These are phyloP conservation scores for Burhinus bistriatus DNA, from an alignment of 2,113 vertebrate species.

Conservation along the genomic window DNA sequence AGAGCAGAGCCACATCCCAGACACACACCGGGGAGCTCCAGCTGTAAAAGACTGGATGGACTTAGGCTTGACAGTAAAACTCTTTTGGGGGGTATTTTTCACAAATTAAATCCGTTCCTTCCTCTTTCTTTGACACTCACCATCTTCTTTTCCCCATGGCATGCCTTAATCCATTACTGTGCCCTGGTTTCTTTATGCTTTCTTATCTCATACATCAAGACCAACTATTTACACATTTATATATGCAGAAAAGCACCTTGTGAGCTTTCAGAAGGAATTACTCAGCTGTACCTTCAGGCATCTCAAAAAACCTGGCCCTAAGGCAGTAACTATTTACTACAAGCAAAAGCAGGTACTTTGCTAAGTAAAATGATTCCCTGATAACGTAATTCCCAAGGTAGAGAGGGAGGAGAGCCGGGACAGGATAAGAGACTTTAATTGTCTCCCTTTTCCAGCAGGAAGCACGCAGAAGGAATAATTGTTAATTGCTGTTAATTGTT, in stretches of 20 bases:
- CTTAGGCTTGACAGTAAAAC: neutral
- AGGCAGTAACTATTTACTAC: neutral
- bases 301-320: neutral
- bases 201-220: neutral
- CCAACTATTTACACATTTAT: neutral
- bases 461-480: conserved; percentile 25
- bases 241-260: neutral
- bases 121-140: neutral
- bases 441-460: conserved; percentile 45
- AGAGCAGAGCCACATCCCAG: neutral
- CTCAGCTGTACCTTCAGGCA: neutral
- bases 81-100: neutral
- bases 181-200: neutral
- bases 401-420: neutral
- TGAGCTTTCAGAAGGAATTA: neutral
- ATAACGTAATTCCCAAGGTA: neutral
- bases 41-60: neutral
- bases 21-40: neutral
- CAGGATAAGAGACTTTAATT: conserved; percentile 5
- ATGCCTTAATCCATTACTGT: neutral
- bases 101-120: neutral
- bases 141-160: neutral
- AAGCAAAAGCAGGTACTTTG: neutral
- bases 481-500: conserved; percentile 51
- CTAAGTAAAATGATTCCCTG: neutral